Conservation (phyloP, 2,797 vertebrate species). For the Gymnothorax reevesii region DNA sequence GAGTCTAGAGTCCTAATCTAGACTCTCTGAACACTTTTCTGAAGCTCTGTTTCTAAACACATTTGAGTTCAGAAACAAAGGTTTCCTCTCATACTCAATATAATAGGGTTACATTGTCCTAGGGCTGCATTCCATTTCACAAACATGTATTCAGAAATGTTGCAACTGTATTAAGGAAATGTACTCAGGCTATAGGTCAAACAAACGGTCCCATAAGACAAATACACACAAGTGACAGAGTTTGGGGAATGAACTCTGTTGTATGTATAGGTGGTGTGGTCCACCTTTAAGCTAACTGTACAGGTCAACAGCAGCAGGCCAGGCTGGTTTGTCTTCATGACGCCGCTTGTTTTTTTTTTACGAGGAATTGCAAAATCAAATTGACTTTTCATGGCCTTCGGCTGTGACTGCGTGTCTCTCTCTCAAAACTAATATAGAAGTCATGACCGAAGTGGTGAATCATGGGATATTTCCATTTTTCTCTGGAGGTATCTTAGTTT, state of each 20-base stretch:
- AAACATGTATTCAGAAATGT: not conserved
- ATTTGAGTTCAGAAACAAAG: not conserved
- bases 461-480: not conserved
- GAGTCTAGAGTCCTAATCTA: not conserved
- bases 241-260: not conserved
- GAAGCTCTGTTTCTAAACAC: not conserved
- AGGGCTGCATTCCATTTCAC: not conserved
- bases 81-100: not conserved
- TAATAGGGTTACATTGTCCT: not conserved
- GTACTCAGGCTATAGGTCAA: not conserved
- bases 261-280: not conserved
- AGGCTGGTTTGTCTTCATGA: not conserved
- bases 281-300: not conserved
- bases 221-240: not conserved
- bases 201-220: not conserved
- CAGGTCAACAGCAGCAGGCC: not conserved
- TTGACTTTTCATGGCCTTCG: not conserved
- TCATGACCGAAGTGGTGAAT: not conserved
- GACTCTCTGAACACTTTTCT: not conserved
- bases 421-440: not conserved
- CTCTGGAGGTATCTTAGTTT: not conserved
- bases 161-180: not conserved
- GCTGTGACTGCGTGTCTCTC: not conserved
- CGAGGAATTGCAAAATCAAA: not conserved
- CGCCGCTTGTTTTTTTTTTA: not conserved